These are phyloP conservation scores for Perca fluviatilis DNA, from an alignment of 2,113 vertebrate genomes.

Conservation along the genomic window DNA sequence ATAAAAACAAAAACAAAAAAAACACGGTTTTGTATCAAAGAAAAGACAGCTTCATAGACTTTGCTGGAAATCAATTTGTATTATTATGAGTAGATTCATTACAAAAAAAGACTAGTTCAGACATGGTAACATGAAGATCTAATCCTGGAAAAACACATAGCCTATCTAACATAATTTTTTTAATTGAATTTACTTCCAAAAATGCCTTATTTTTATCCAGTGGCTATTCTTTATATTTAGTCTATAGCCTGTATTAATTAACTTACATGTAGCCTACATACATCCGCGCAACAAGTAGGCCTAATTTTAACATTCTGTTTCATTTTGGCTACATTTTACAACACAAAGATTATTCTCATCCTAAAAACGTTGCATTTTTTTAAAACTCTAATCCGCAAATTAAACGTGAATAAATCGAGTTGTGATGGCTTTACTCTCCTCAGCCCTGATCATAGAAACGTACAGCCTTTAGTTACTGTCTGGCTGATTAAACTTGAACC, in stretches of 20 bases:
- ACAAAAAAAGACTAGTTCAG: neutral
- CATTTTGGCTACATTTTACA: neutral
- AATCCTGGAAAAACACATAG: neutral
- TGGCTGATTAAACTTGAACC: neutral
- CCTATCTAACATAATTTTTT: neutral
- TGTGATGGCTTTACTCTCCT: neutral
- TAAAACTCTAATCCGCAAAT: neutral
- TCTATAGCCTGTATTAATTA: neutral
- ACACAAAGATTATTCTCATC: neutral
- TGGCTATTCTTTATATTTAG: neutral
- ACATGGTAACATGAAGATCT: slow-evolving; percentile 5
- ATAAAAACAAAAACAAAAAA: neutral
- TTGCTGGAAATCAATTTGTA: neutral
- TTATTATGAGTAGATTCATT: neutral
- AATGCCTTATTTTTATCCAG: neutral
- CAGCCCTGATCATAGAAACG: neutral
- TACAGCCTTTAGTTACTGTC: neutral
- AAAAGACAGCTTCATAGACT: neutral
- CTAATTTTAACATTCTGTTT: neutral
- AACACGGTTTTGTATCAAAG: neutral
- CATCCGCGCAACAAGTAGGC: neutral
- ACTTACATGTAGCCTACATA: neutral
- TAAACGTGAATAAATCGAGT: neutral
- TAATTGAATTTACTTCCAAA: too few species aligned
- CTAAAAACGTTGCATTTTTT: neutral